Evolutionary conservation across 2,113 vertebrate genomes (phyloP).

Genomic region (Cephalophus harveyi): DNA sequence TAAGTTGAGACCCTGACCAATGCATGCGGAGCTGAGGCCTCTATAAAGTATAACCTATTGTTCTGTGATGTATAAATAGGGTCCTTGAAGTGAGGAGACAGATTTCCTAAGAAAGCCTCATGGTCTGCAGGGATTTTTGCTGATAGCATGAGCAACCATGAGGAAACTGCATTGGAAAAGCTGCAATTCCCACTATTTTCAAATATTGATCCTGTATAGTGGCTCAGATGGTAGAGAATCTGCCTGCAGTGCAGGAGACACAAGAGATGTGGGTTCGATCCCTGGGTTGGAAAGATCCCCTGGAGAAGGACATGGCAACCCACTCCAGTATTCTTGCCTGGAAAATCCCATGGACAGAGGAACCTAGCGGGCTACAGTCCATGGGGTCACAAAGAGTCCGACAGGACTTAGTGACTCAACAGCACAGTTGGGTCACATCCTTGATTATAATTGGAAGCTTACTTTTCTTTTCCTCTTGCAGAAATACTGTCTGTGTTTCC

Average conservation of each 20-base stretch:
- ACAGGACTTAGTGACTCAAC: no score
- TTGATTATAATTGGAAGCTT: conserved; percentile 17
- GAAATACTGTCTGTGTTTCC: conserved; percentile 79
- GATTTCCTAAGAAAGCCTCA: neutral
- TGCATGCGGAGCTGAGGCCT: neutral
- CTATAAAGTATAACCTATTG: neutral
- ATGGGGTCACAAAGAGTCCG: no score
- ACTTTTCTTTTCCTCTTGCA: conserved; percentile 44
- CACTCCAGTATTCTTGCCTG: no score
- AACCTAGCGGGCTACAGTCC: no score
- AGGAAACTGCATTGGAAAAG: neutral
- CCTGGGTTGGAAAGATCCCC: no score
- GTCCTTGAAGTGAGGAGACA: fast-evolving
- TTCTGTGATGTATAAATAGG: neutral
- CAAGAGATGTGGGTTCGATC: no score
- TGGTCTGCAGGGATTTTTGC: neutral
- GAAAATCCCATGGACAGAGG: no score
- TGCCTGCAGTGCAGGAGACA: neutral
- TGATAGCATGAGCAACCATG: neutral
- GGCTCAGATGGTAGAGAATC: neutral
- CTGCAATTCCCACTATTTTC: neutral
- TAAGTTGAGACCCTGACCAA: neutral
- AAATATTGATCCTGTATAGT: neutral
- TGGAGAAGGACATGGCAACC: no score
- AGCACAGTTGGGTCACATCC: neutral